Conservation (phyloP, 92 coral and sea anemone genomes). For the Micromussa lordhowensis region DNA sequence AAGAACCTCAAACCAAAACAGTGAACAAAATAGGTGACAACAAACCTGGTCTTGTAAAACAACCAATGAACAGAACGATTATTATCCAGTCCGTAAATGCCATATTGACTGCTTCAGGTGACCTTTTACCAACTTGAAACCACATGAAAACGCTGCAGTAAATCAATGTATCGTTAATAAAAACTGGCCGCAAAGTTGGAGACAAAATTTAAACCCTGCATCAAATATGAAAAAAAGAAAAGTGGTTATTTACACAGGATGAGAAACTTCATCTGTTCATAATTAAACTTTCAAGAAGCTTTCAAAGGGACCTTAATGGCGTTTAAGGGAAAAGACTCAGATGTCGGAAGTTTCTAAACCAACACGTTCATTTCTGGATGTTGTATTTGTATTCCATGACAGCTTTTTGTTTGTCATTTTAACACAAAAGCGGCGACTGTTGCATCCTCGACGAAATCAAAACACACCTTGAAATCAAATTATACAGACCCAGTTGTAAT, state of each 20-base stretch:
- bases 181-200: not conserved
- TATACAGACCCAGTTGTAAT: not conserved
- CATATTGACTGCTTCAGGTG: not conserved
- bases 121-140: not conserved
- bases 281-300: slow-evolving; percentile 7
- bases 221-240: not conserved
- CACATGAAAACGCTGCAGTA: not conserved
- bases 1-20: not conserved
- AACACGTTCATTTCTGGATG: not conserved
- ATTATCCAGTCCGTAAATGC: slow-evolving; percentile 6
- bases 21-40: not conserved
- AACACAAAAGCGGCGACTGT: not conserved
- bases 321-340: not conserved
- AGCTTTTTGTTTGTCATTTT: not conserved
- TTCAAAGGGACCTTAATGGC: slow-evolving; percentile 16
- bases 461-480: not conserved
- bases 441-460: not conserved
- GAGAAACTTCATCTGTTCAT: slow-evolving; percentile 16
- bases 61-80: not conserved
- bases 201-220: not conserved
- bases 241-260: not conserved
- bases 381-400: slow-evolving; percentile 3
- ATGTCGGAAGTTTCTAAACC: slow-evolving; percentile 30
- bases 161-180: not conserved
- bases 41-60: slow-evolving; percentile 25